Evolutionary conservation across 1,140 invertebrate species (phyloP), one percentile per base, ranked within the genome.

Genomic region (Drosophila kikkawai): DNA sequence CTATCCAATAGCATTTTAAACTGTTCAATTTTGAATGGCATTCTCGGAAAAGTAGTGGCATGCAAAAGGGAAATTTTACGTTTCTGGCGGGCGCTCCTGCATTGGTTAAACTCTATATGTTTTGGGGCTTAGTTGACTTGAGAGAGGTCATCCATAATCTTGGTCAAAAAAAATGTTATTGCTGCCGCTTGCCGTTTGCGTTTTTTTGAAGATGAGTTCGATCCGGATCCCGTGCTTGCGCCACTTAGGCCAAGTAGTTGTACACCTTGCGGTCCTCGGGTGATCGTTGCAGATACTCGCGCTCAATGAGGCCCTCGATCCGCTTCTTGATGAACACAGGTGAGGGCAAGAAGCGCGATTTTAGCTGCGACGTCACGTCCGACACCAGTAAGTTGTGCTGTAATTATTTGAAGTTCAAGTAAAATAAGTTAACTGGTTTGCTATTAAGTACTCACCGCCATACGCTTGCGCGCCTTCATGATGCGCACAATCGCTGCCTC

Each of bases 401-500:
- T 34, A 17, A 12, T 7, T 17, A 12, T 34, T 32, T 3, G 0
- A 17, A 17, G 3, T 50, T 17, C 12, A 17, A 3, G 15, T 55
- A 41, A 19, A 13, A 47, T n/a, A 11, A 55, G 9, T 15, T 22
- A 48, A 15, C 11, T 34, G 1, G 4, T 2, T 12, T 45, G 11
- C 15, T 8, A 22, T 7, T 8, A 12, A 57, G 64, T 11, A 94
- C 94, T 93, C 93, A 97, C 96, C 92, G 96, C 94, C 95, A 99
- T 96, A 90, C 96, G 96, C 95, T 99, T 99, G 61, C 99, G 95
- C 29, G 98, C 97, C 94, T 99, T 99, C 99, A 99, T 99, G 87
- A 99, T 99, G 88, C 99, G 95, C 51, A 99, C 99, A 92, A 99
- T 99, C 44, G 99, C 99, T 44, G 99, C 99, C 94, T 99, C 99